A percentile compares a stretch with the other conserved stretches of the same genome.
Evolutionary conservation across 2,113 vertebrate genomes (phyloP).

Genomic region (Sprattus sprattus): DNA sequence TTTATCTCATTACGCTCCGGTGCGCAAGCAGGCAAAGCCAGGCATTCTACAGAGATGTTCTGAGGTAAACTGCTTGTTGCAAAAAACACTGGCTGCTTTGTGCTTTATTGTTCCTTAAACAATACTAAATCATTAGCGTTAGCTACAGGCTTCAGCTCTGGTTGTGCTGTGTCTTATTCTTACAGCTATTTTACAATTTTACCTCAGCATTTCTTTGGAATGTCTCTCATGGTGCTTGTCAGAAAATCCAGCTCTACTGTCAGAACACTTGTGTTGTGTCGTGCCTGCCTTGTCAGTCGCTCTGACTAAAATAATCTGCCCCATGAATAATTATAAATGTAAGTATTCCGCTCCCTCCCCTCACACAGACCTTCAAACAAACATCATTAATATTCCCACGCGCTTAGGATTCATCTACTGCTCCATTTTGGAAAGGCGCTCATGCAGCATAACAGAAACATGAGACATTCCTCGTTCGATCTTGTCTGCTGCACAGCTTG

Average conservation of each 20-base stretch:
- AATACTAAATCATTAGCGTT: neutral
- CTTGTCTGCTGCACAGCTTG: neutral
- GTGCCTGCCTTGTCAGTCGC: too few species aligned
- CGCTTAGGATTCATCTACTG: neutral
- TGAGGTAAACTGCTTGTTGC: neutral
- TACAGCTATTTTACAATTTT: neutral
- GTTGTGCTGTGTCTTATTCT: neutral
- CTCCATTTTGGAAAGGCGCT: neutral
- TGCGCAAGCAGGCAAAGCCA: neutral
- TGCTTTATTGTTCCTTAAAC: neutral
- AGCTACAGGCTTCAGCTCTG: neutral
- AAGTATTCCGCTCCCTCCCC: too few species aligned
- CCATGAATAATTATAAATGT: too few species aligned
- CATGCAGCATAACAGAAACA: neutral
- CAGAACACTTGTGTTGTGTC: too few species aligned
- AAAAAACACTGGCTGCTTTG: neutral
- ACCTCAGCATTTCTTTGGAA: too few species aligned
- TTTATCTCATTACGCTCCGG: neutral
- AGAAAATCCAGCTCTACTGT: too few species aligned
- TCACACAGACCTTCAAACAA: too few species aligned
- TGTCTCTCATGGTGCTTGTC: too few species aligned
- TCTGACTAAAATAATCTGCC: too few species aligned
- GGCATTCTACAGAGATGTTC: neutral
- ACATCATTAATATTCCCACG: too few species aligned
- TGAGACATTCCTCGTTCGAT: neutral